A percentile compares a stretch with the other conserved stretches of the same genome.
Conservation (phyloP, 1,140 invertebrate species). For the Laodelphax striatellus region DNA sequence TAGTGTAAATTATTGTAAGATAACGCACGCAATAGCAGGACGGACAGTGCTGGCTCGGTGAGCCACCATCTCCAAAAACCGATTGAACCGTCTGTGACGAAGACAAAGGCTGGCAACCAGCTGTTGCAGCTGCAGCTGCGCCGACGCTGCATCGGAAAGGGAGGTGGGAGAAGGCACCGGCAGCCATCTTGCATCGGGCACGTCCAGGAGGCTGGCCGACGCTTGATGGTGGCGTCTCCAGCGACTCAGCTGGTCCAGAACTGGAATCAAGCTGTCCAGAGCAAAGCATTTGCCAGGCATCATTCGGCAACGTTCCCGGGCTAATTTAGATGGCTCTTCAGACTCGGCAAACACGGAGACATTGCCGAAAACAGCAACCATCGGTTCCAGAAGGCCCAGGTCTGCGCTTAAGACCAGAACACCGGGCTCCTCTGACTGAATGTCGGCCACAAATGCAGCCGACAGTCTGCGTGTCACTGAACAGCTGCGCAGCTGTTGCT, state of each 20-base stretch:
- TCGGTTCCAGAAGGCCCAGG: constrained; percentile 12
- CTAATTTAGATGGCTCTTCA: background rate
- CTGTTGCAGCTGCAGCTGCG: constrained; percentile 17
- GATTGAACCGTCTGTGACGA: constrained; percentile 17
- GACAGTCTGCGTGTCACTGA: constrained; percentile 7
- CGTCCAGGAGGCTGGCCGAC: constrained; percentile 2
- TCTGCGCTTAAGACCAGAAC: constrained; percentile 14
- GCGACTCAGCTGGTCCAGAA: constrained; percentile 15
- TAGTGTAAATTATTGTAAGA: too few species aligned
- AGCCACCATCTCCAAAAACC: constrained; percentile 14
- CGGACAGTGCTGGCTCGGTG: constrained; percentile 2
- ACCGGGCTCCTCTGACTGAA: background rate
- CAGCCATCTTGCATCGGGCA: constrained; percentile 18
- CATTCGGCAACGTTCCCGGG: constrained; percentile 11
- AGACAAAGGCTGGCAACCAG: constrained; percentile 15
- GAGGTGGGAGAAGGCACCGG: constrained; percentile 12
- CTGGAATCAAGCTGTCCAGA: constrained; percentile 13
- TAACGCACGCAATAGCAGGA: constrained; percentile 2
- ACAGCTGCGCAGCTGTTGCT: constrained; percentile 13
- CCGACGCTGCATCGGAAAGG: background rate
- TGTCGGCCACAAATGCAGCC: background rate
- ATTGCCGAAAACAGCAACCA: constrained; percentile 17
- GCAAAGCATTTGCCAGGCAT: constrained; percentile 10
- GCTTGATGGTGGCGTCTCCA: constrained; percentile 3
- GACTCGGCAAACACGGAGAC: constrained; percentile 18